Evolutionary conservation across 2,113 vertebrate genomes (phyloP).

Genomic region (Parotia lawesii): DNA sequence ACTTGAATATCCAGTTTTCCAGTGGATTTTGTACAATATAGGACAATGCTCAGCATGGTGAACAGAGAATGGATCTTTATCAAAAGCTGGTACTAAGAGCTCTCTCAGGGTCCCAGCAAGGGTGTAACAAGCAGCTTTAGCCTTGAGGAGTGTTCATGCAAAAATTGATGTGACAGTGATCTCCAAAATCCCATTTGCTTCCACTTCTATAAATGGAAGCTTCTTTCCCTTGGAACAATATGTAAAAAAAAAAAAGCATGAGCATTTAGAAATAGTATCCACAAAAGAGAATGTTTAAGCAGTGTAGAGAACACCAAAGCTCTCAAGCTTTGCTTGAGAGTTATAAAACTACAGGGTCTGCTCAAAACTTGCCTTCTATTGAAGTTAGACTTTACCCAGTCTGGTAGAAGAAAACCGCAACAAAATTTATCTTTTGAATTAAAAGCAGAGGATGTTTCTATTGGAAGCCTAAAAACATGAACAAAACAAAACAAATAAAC

Average conservation of each 20-base stretch:
- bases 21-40: background rate
- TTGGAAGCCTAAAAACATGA: background rate
- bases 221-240: background rate
- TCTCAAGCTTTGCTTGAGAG: background rate
- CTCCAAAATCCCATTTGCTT: background rate
- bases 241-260: background rate
- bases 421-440: background rate
- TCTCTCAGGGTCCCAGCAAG: background rate
- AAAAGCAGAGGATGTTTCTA: background rate
- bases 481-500: background rate
- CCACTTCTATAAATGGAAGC: background rate
- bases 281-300: background rate
- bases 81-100: background rate
- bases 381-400: fast-evolving
- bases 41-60: background rate
- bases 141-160: background rate
- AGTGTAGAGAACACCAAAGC: background rate
- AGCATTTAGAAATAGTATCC: background rate
- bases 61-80: background rate
- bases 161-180: background rate
- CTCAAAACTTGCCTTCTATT: background rate
- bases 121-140: background rate
- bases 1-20: background rate
- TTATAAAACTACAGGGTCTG: background rate
- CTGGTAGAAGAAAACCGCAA: background rate